Evolutionary conservation across 2,888 invertebrate species (phyloP), one percentile per base, ranked within the genome.

Genomic region (Eupithecia vulgata): DNA sequence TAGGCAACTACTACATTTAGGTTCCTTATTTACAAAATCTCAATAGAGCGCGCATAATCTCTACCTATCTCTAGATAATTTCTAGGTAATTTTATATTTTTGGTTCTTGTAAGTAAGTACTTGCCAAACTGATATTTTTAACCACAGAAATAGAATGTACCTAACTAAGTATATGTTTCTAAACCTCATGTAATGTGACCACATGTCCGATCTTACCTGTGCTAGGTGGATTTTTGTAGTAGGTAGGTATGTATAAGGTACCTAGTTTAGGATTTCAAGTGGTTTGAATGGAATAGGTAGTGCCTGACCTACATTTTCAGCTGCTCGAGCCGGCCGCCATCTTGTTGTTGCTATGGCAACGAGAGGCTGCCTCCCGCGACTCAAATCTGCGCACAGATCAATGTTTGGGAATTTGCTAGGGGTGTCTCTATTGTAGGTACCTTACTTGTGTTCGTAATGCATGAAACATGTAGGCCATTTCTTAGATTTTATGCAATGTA

Each of bases 341-440:
- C 64, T 88, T 85, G 80, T 64, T 83, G 89, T 90, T 84, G 73
- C 91, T 84, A 90, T 88, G 78, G 85, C 87, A 88, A 92, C 91
- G 82, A 83, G 91, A 93, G 90, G 91, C 93, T 93, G 92, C 82
- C 82, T 81, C 82, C 80, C 83, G 66, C 78, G 78, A 80, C 84
- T 82, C 83, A 81, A 68, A 85, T 85, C 87, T 88, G 89, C 90
- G 89, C 88, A 90, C 92, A 90, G 92, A 94, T 94, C 94, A 90
- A 94, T 94, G 92, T 79, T 83, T 81, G 78, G 82, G 85, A 86
- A 86, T 84, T 82, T 77, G 77, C 59, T 79, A 93, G 91, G 93
- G 93, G 59, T 92, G 89, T 17, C 86, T 40, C 77, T 30, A 13
- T 25, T 25, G 25, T 57, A 15, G 25, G 6, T 35, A 21, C n/a